phyloP scores from a whole-genome alignment of 2,113 vertebrate genomes.

The Parus major region DNA sequence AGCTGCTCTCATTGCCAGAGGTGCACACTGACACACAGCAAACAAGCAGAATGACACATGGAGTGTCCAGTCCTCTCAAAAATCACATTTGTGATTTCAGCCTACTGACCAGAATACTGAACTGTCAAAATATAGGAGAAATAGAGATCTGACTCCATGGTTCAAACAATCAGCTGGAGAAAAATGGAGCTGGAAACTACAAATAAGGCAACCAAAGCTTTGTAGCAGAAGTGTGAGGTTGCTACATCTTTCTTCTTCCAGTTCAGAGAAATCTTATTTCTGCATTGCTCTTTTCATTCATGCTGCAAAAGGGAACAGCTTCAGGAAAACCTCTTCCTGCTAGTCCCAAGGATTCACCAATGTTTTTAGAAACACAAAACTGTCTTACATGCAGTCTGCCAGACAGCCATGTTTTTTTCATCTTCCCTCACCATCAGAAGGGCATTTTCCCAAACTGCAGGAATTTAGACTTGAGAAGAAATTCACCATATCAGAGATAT shows the following conservation, averaged over 20 bases:
- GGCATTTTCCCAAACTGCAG: neutral
- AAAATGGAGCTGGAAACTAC: neutral
- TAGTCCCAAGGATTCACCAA: neutral
- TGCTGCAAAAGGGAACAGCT: neutral
- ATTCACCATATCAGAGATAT: neutral
- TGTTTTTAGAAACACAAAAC: neutral
- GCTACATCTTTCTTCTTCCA: neutral
- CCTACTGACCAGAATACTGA: neutral
- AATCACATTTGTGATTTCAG: neutral
- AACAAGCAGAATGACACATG: neutral
- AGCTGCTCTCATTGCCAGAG: neutral
- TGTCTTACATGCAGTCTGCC: neutral
- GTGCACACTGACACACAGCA: neutral
- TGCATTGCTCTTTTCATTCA: neutral
- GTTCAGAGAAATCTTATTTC: neutral
- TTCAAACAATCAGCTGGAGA: neutral
- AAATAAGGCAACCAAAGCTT: neutral
- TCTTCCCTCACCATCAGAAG: neutral
- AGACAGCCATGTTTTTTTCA: neutral
- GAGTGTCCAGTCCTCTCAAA: neutral
- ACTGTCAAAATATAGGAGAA: neutral
- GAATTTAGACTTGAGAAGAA: conserved; percentile 4
- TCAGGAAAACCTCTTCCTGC: neutral
- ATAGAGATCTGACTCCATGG: neutral
- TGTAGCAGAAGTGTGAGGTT: neutral